Evolutionary conservation across 1,140 invertebrate genomes (phyloP).

Genomic region (Zaprionus kolodkinae): DNA sequence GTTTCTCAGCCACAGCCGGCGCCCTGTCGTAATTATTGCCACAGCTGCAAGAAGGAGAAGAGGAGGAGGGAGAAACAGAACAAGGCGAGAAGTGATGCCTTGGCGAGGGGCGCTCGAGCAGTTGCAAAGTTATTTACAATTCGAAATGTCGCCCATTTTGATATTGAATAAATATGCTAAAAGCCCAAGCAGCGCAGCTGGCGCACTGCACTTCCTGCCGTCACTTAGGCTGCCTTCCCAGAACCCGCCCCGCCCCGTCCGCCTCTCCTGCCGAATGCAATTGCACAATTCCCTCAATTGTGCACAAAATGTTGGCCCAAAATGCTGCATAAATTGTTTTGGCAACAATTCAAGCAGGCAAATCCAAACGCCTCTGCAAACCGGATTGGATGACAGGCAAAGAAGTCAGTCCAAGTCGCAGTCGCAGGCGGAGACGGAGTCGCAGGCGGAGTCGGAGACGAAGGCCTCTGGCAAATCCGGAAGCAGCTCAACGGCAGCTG

Average conservation of each 20-base stretch:
- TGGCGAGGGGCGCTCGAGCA: background rate
- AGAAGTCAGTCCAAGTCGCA: constrained; percentile 28
- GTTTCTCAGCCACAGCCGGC: constrained; percentile 43
- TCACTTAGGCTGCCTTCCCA: constrained; percentile 13
- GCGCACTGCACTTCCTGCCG: constrained; percentile 34
- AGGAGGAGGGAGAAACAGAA: background rate
- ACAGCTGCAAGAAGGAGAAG: constrained; percentile 26
- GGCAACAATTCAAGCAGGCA: constrained; percentile 65
- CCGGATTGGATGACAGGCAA: constrained; percentile 36
- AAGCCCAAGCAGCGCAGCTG: constrained; percentile 50
- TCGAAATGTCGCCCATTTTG: constrained; percentile 63
- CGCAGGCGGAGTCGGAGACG: background rate
- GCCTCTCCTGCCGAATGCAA: constrained; percentile 54
- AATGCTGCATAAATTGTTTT: constrained; percentile 73
- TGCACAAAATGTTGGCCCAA: constrained; percentile 66
- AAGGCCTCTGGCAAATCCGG: constrained; percentile 8
- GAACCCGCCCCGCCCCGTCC: background rate
- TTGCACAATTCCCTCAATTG: constrained; percentile 74
- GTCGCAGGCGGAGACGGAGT: constrained; percentile 1
- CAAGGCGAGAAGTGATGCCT: background rate
- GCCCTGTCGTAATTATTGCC: constrained; percentile 60
- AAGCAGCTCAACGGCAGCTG: constrained; percentile 7
- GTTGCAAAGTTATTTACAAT: constrained; percentile 70
- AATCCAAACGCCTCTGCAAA: constrained; percentile 11
- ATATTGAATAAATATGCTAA: constrained; percentile 78